Evolutionary conservation across 2,888 invertebrate genomes (phyloP).

Genomic region (Macrophya annulata): DNA sequence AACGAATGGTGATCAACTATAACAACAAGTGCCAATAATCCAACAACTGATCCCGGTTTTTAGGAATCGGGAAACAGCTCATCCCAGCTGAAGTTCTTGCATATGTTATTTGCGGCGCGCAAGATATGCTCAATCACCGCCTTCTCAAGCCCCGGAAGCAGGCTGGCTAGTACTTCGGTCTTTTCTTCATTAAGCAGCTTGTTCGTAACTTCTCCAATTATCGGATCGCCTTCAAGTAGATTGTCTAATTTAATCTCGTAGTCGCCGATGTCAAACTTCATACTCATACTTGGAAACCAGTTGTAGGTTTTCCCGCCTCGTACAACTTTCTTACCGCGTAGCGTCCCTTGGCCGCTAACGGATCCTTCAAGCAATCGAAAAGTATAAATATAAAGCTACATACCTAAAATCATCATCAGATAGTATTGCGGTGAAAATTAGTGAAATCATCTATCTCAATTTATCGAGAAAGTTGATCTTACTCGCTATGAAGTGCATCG

Average conservation of each 20-base stretch:
- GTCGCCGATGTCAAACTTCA: constrained; percentile 1
- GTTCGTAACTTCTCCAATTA: background rate
- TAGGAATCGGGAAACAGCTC: background rate
- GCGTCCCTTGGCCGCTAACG: constrained; percentile 56
- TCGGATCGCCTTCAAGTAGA: background rate
- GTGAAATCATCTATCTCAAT: too few relatives aligned
- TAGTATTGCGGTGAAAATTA: too few relatives aligned
- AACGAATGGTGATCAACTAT: too few relatives aligned
- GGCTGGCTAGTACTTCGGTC: background rate
- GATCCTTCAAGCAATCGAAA: background rate
- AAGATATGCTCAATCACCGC: background rate
- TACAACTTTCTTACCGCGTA: background rate
- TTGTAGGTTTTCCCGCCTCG: background rate
- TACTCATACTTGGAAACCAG: background rate
- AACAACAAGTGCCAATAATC: too few relatives aligned
- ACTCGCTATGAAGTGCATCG: background rate
- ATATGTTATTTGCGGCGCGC: background rate
- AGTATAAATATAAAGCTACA: background rate
- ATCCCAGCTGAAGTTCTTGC: background rate
- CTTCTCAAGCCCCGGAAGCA: background rate
- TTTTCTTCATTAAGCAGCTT: background rate
- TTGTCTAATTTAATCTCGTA: background rate
- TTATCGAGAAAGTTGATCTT: background rate
- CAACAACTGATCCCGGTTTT: too few relatives aligned
- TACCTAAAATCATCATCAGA: too few relatives aligned